phyloP scores from a whole-genome alignment of 2,888 invertebrate species.

The Neoaliturus tenellus region DNA sequence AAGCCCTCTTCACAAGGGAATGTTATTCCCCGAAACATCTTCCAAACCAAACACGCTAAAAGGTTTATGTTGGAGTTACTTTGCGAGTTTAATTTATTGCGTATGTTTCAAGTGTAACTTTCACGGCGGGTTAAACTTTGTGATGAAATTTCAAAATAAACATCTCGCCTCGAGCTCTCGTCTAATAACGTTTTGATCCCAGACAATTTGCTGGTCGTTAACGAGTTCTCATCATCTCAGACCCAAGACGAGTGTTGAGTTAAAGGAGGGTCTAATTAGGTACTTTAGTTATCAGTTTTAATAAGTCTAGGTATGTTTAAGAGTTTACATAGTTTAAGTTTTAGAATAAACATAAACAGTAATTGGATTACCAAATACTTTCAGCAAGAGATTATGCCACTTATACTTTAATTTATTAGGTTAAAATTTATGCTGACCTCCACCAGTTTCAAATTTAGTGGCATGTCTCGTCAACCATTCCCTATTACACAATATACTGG shows the following conservation, averaged over 20 bases:
- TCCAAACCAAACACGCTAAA: constrained; percentile 24
- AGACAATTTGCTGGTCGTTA: constrained; percentile 7
- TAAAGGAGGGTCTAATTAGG: background rate
- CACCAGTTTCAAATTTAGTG: too few relatives aligned
- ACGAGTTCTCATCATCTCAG: background rate
- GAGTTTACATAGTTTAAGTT: too few relatives aligned
- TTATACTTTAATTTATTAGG: too few relatives aligned
- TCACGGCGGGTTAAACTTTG: constrained; percentile 1
- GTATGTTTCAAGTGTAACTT: constrained; percentile 27
- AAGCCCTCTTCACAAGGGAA: background rate
- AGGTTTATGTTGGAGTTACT: constrained; percentile 23
- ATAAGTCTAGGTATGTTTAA: too few relatives aligned
- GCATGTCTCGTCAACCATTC: too few relatives aligned
- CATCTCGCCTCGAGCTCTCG: background rate
- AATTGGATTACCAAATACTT: too few relatives aligned
- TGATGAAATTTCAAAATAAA: constrained; percentile 27
- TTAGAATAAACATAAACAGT: too few relatives aligned
- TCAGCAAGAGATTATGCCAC: too few relatives aligned
- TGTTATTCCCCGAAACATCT: background rate
- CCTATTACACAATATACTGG: too few relatives aligned
- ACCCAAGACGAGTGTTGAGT: background rate
- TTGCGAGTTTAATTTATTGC: constrained; percentile 27
- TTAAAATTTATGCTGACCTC: too few relatives aligned
- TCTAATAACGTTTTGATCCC: constrained; percentile 22
- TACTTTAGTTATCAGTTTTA: too few relatives aligned